A percentile compares a stretch with the other conserved stretches of the same genome.
Evolutionary conservation across 2,797 vertebrate genomes (phyloP).

Genomic region (Sparus aurata): DNA sequence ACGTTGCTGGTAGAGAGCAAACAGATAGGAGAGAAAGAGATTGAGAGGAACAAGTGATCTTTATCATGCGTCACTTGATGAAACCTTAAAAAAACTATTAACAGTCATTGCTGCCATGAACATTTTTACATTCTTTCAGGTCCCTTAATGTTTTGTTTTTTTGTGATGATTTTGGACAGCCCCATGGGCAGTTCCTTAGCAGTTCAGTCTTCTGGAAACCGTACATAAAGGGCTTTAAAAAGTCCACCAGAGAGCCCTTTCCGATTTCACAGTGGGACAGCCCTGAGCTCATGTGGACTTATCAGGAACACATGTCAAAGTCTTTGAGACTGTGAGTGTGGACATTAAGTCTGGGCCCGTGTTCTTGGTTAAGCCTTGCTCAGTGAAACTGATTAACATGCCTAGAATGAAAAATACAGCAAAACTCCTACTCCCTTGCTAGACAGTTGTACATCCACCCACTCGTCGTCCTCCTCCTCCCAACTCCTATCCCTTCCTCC

Average conservation of each 20-base stretch:
- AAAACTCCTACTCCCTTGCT: constrained; percentile 51
- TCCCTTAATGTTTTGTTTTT: background rate
- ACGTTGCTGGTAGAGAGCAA: no score
- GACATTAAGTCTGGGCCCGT: constrained; percentile 32
- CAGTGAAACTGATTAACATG: constrained; percentile 36
- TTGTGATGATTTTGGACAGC: constrained; percentile 28
- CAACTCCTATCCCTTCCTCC: background rate
- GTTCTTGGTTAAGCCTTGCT: constrained; percentile 29
- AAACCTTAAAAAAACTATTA: no score
- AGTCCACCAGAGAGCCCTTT: constrained; percentile 59
- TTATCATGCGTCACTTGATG: background rate
- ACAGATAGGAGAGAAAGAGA: background rate
- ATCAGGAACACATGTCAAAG: constrained; percentile 61
- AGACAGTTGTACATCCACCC: constrained; percentile 46
- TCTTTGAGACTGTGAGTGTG: constrained; percentile 46
- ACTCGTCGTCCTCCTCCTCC: constrained; percentile 36
- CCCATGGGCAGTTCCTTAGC: constrained; percentile 52
- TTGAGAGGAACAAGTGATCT: background rate
- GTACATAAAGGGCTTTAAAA: constrained; percentile 64
- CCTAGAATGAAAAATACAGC: constrained; percentile 32
- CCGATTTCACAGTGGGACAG: constrained; percentile 54
- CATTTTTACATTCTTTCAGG: background rate
- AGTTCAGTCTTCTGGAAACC: constrained; percentile 57
- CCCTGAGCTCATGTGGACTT: constrained; percentile 39
- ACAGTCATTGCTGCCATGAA: background rate